Base-by-base conservation (phyloP, 2,888 invertebrate species). In the Spodoptera picta region DNA sequence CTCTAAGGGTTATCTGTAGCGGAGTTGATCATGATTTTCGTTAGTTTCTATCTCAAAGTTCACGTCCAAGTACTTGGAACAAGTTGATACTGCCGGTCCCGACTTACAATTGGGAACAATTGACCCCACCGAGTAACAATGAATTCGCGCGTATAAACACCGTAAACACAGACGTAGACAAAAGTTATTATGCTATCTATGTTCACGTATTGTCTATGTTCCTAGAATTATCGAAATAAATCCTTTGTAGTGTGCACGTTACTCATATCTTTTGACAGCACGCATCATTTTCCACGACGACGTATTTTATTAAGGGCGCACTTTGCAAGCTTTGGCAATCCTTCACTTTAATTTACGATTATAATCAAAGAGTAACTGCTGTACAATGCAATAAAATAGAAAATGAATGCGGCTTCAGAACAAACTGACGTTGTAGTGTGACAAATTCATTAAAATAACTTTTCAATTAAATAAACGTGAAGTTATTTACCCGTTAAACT, bases 241-340 rank as follows among this genome's bases (percentile, higher is more conserved):
- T 60, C 73, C 72, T 80, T 80, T 79, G 78, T 79, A 36, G 60
- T 60, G 57, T 56, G 60, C 60, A 69, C 62, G 67, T 79, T 78
- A 74, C 69, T 80, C 75, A 74, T 75, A 76, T 61, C 69, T 80
- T 79, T 73, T 69, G 76, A 76, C 77, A 73, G 70, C 62, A 65
- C 36, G 63, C 65, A 75, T 75, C 81, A 69, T 81, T 77, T 78
- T 49, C 52, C 58, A 60, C 62, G 57, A 69, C 72, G 53, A 69
- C 72, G 53, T 64, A 69, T 61, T 73, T 75, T 71, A 76, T 60
- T 61, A 73, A 75, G 55, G 73, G 74, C 75, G 75, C 75, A 78
- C 36, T 59, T 75, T 72, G 10, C 50, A 57, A 64, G 65, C 52
- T 56, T 56, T 60, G 58, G 31, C 47, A 44, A 54, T 31, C 52